Base-by-base conservation (phyloP, 2,888 invertebrate species). In the Zygaena filipendulae region DNA sequence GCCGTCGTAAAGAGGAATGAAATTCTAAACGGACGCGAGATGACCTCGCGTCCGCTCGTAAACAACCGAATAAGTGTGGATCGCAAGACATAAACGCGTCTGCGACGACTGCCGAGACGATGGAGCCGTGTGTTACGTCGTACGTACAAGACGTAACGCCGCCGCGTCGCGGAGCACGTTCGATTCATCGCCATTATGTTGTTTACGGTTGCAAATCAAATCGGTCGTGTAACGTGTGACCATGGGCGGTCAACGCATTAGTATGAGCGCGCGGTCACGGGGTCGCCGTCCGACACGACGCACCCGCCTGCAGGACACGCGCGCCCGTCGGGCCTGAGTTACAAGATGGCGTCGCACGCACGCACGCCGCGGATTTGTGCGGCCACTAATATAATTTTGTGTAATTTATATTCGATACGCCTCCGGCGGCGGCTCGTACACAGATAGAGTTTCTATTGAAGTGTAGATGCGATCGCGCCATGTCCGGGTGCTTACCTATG, bases 381-480 rank as follows among this genome's bases (percentile, higher is more conserved):
- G 36, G 47, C 42, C 45, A 39, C 48, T n/a, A n/a, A n/a, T 46
- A 51, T 49, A 46, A 55, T 52, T 56, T 71, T 52, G 61, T 64
- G 61, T 70, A 70, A 70, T 77, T 74, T 72, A 74, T 72, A 77
- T 77, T 72, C 77, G 64, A 63, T 68, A 57, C 70, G 60, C 52
- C 43, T 38, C 54, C 66, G 63, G 67, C 58, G 51, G 47, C 47
- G n/a, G n/a, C n/a, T n/a, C n/a, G n/a, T n/a, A n/a, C n/a, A n/a
- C 66, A 60, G 62, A 66, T 68, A 63, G 59, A 58, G 59, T 59
- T 59, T 53, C 67, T 63, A 69, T 71, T 68, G 70, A 69, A 62
- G 69, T 69, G 57, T 55, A 46, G 58, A 48, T 45, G 48, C 52
- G 56, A 53, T 49, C 54, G 56, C 49, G 50, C 49, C 48, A 51